A percentile compares a stretch with the other conserved stretches of the same genome.
These are phyloP conservation scores for Drosophila ogumai DNA, from an alignment of 1,140 invertebrate genomes.

Conservation along the genomic window DNA sequence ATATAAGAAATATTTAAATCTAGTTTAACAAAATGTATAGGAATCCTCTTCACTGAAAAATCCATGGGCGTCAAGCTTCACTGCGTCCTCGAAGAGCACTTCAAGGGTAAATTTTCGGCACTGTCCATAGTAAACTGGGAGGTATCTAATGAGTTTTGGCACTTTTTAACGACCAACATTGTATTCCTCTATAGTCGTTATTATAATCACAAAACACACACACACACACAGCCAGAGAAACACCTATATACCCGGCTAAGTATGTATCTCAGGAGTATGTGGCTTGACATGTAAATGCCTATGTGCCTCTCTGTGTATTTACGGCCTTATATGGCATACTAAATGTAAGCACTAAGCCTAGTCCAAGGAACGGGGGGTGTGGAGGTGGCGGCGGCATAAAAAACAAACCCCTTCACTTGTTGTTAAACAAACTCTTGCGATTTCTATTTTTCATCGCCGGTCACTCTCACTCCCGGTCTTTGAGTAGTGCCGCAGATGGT, in stretches of 20 bases:
- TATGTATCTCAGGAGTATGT: conserved; percentile 14
- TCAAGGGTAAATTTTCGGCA: conserved; percentile 25
- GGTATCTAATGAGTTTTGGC: conserved; percentile 54
- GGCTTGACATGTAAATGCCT: conserved; percentile 26
- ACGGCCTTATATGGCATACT: conserved; percentile 39
- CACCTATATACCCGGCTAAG: conserved; percentile 17
- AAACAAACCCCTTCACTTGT: conserved; percentile 80
- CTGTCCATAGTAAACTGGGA: conserved; percentile 33
- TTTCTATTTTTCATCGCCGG: conserved; percentile 72
- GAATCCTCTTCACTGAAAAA: conserved; percentile 6
- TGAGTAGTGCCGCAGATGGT: conserved; percentile 65
- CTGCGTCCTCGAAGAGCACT: conserved; percentile 3
- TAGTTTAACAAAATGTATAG: neutral
- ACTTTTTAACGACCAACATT: conserved; percentile 51
- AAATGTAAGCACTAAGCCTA: conserved; percentile 59
- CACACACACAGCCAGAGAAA: conserved; percentile 4
- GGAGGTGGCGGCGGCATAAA: conserved; percentile 60
- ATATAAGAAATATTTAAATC: neutral
- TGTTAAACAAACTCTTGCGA: conserved; percentile 82
- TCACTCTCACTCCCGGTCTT: conserved; percentile 24
- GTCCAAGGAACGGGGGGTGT: neutral
- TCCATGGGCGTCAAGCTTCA: neutral
- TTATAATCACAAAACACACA: conserved; percentile 56
- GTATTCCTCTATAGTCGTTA: conserved; percentile 50
- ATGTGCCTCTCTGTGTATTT: conserved; percentile 11